Percentiles rank a stretch among this genome's conserved stretches.
phyloP scores from a whole-genome alignment of 1,140 invertebrate species.

The Cardiocondyla obscurior region DNA sequence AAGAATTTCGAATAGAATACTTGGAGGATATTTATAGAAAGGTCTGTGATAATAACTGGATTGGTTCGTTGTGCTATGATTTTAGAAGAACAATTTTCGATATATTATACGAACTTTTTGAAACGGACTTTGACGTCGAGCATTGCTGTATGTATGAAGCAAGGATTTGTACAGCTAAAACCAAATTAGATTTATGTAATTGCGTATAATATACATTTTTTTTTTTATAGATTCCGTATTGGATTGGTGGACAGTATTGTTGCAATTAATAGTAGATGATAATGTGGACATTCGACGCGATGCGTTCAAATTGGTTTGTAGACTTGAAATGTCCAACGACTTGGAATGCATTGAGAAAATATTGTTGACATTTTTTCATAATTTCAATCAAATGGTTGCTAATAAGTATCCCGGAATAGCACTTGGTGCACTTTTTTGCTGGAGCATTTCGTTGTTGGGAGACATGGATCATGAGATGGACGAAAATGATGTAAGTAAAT shows the following conservation, averaged over 20 bases:
- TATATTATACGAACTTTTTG: slow-evolving; percentile 67
- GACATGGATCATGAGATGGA: slow-evolving; percentile 76
- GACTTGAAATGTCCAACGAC: slow-evolving; percentile 52
- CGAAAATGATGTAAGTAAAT: slow-evolving; percentile 66
- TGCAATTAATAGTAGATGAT: slow-evolving; percentile 76
- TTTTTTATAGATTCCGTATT: slow-evolving; percentile 58
- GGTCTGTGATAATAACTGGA: slow-evolving; percentile 72
- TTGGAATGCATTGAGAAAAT: slow-evolving; percentile 55
- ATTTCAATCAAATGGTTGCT: slow-evolving; percentile 62
- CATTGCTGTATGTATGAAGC: slow-evolving; percentile 61
- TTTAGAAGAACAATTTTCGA: slow-evolving; percentile 71
- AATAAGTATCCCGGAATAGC: slow-evolving; percentile 45
- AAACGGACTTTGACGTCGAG: slow-evolving; percentile 1
- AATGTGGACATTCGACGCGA: slow-evolving; percentile 69
- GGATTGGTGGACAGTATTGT: slow-evolving; percentile 78
- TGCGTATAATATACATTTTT: background rate
- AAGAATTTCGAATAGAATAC: slow-evolving; percentile 19
- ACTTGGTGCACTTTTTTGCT: slow-evolving; percentile 71
- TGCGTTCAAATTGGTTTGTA: slow-evolving; percentile 60
- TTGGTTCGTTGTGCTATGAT: slow-evolving; percentile 63
- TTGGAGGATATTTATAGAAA: slow-evolving; percentile 64
- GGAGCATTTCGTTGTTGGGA: slow-evolving; percentile 71
- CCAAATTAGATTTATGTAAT: background rate
- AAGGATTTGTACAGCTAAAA: background rate
- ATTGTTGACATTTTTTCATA: slow-evolving; percentile 69